Conservation (phyloP, 1,140 invertebrate genomes). For the Drosophila jambulina region DNA sequence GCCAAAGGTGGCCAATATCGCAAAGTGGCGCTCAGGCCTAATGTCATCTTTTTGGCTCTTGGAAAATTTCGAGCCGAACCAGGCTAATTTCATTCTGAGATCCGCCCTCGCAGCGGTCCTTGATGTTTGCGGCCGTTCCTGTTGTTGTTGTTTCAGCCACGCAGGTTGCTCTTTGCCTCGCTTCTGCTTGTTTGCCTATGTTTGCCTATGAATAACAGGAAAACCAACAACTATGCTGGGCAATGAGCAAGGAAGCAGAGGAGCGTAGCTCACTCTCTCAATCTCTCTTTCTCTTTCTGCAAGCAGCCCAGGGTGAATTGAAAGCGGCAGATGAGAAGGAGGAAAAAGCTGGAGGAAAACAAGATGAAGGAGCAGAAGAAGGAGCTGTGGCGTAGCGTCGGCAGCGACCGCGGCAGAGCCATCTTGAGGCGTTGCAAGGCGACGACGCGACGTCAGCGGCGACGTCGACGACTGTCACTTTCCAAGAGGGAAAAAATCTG, state of each 20-base stretch:
- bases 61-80: slow-evolving; percentile 12
- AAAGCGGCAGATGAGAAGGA: slow-evolving; percentile 17
- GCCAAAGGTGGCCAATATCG: slow-evolving; percentile 40
- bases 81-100: slow-evolving; percentile 56
- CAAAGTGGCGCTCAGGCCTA: slow-evolving; percentile 17
- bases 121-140: slow-evolving; percentile 56
- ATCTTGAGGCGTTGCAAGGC: slow-evolving; percentile 57
- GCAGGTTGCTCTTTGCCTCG: slow-evolving; percentile 78
- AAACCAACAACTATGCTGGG: slow-evolving; percentile 37
- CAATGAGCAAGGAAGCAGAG: background rate
- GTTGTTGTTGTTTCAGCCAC: slow-evolving; percentile 68
- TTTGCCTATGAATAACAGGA: slow-evolving; percentile 64
- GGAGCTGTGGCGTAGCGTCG: slow-evolving; percentile 1
- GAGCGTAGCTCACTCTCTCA: slow-evolving; percentile 7
- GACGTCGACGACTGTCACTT: slow-evolving; percentile 76
- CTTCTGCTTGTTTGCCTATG: slow-evolving; percentile 65
- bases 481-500: slow-evolving; percentile 74
- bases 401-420: slow-evolving; percentile 23
- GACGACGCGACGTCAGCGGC: slow-evolving; percentile 32
- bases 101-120: slow-evolving; percentile 56
- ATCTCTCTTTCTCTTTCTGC: slow-evolving; percentile 1
- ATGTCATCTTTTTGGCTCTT: slow-evolving; percentile 13
- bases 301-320: slow-evolving; percentile 50
- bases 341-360: slow-evolving; percentile 1
- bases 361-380: slow-evolving; percentile 18